Percentiles rank a stretch among this genome's conserved stretches.
Conservation (phyloP, 2,888 invertebrate species). For the Trichopria drosophilae region DNA sequence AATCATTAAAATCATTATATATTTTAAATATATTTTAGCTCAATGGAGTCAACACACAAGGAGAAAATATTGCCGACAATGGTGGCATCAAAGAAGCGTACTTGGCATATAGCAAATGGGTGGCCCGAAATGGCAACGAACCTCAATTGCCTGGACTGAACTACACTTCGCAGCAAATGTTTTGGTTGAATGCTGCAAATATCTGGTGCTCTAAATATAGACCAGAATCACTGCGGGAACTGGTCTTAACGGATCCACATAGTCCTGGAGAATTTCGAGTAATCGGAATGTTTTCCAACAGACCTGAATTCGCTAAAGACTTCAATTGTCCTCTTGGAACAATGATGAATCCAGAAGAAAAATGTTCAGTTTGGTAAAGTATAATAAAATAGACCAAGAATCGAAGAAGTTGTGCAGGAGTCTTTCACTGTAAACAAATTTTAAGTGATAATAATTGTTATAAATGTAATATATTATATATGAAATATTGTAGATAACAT, state of each 20-base stretch:
- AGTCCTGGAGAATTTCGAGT: constrained; percentile 70
- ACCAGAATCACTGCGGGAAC: constrained; percentile 74
- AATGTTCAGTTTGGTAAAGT: constrained; percentile 69
- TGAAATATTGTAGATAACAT: no score
- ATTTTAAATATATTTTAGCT: no score
- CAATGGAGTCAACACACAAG: no score
- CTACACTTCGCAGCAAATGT: constrained; percentile 70
- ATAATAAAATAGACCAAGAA: no score
- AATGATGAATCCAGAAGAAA: constrained; percentile 66
- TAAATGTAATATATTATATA: no score
- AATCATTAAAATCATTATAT: no score
- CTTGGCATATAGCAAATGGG: no score
- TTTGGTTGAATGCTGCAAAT: constrained; percentile 66
- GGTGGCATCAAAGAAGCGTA: no score
- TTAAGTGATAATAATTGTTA: no score
- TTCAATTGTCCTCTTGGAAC: constrained; percentile 66
- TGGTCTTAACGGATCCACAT: constrained; percentile 81
- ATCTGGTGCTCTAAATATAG: constrained; percentile 66
- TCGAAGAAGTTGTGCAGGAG: no score
- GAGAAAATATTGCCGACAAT: no score
- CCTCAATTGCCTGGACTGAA: constrained; percentile 70
- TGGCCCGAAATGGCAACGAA: constrained; percentile 67
- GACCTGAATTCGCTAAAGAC: constrained; percentile 65
- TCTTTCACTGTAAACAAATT: no score
- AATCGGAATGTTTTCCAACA: constrained; percentile 66